Percentiles rank a stretch among this genome's conserved stretches.
Conservation (phyloP, 2,797 vertebrate species). For the Peromyscus attwateri region DNA sequence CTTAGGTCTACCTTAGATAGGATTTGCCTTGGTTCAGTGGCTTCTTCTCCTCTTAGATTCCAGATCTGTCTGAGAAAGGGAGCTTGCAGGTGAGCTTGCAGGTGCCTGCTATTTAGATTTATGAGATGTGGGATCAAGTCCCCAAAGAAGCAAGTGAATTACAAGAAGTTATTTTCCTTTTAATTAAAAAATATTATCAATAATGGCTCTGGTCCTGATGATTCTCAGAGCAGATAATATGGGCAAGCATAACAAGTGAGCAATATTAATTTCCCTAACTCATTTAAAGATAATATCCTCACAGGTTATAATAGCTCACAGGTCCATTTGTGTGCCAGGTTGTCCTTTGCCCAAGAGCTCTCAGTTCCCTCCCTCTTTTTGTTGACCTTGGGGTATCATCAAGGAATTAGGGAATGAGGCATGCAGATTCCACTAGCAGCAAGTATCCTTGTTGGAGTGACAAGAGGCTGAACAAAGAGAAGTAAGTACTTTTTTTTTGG, state of each 20-base stretch:
- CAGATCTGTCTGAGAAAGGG: background rate
- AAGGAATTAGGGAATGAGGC: background rate
- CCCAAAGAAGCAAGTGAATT: constrained; percentile 82
- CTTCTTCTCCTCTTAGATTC: background rate
- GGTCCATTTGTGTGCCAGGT: background rate
- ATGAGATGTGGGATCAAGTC: constrained; percentile 74
- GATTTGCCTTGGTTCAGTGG: background rate
- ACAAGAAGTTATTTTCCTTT: constrained; percentile 81
- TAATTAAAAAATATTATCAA: constrained; percentile 85
- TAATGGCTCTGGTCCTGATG: constrained; percentile 66
- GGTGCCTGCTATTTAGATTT: constrained; percentile 74
- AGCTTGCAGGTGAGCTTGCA: constrained; percentile 5
- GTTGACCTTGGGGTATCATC: constrained; percentile 15
- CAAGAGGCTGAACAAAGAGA: background rate
- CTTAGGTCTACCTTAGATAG: background rate
- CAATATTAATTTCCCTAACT: constrained; percentile 80
- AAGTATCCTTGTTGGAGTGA: background rate
- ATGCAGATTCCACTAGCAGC: background rate
- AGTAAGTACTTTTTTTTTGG: background rate
- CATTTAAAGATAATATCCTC: constrained; percentile 79
- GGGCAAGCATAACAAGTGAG: constrained; percentile 51
- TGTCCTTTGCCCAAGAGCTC: background rate
- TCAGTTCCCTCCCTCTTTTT: constrained; percentile 6
- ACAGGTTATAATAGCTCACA: background rate
- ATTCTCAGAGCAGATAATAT: constrained; percentile 75